A percentile compares a stretch with the other conserved stretches of the same genome.
Evolutionary conservation across 2,797 vertebrate genomes (phyloP).

Genomic region (Lutjanus argentimaculatus): DNA sequence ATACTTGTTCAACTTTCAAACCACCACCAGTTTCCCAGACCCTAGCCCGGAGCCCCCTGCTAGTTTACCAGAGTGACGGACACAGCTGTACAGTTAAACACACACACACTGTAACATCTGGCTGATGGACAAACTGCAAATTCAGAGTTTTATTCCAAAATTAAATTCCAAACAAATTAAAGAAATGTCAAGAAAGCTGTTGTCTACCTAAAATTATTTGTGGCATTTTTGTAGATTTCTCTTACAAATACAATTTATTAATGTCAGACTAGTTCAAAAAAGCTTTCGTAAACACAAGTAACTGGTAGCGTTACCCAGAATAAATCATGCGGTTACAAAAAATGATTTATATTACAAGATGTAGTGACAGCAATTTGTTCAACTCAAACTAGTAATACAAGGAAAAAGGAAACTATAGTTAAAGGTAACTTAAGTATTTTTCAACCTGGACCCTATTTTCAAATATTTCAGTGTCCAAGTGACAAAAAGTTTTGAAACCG

Average conservation of each 20-base stretch:
- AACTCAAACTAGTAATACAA: not conserved
- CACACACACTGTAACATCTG: constrained; percentile 21
- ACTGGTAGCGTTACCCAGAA: not conserved
- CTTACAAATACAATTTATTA: not conserved
- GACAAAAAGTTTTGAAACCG: too few species aligned
- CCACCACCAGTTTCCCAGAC: constrained; percentile 18
- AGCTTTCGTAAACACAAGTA: not conserved
- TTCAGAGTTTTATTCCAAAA: not conserved
- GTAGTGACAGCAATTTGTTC: not conserved
- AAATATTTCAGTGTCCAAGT: too few species aligned
- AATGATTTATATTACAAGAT: not conserved
- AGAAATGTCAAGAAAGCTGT: not conserved
- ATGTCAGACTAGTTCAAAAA: not conserved
- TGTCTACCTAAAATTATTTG: not conserved
- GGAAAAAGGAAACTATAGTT: not conserved
- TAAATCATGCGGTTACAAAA: not conserved
- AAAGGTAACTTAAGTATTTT: not conserved
- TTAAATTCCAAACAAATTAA: not conserved
- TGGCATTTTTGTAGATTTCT: not conserved
- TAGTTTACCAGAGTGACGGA: constrained; percentile 16
- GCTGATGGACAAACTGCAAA: not conserved
- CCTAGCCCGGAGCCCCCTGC: not conserved
- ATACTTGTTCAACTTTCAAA: constrained; percentile 53
- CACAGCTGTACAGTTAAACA: constrained; percentile 9
- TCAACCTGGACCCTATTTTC: too few species aligned